Evolutionary conservation across 2,797 vertebrate species (phyloP), one percentile per base, ranked within the genome.

Genomic region (Hybognathus amarus): DNA sequence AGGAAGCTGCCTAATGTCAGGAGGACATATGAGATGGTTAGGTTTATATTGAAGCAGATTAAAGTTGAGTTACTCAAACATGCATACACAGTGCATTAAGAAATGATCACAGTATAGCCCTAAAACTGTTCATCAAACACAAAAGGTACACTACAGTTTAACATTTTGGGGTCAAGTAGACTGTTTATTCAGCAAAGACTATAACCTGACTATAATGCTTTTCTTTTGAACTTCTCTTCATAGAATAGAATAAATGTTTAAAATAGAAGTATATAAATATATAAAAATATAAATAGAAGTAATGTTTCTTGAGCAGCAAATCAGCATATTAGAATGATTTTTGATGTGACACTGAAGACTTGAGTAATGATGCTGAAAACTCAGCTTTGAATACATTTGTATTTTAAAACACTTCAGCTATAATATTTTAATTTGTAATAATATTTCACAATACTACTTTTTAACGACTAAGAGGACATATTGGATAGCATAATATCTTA

Each of bases 1-100:
- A 40, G 56, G 24, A n/a, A 47, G 30, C 69, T 36, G 69, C 42
- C 64, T 42, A 66, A 82, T 74, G 33, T 82, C 70, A 82, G 17
- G 59, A 82, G 66, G 80, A 66, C 42, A 66, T 71, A 70, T 45
- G 67, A 75, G 30, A 74, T 73, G 42, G 30, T 13, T 74, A n/a
- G 45, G 33, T 30, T 82, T 75, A 17, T 67, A 42, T 33, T 54
- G 61, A 66, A 38, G 61, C 33, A 82, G 61, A 54, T 82, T 61
- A 42, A 68, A 80, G n/a, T 70, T 59, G n/a, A 54, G 33, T 42
- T 4, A 80, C 42, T 70, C 24, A 80, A 80, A 70, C 64, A 68
- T 54, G 40, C 40, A 12, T 42, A 42, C 77, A 52, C 52, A 24
- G 22, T 20, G 38, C 20, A 68, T n/a, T 54, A 68, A 47, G 22